Base-by-base conservation (phyloP, 2,888 invertebrate genomes). In the Drosophila pseudotakahashii region DNA sequence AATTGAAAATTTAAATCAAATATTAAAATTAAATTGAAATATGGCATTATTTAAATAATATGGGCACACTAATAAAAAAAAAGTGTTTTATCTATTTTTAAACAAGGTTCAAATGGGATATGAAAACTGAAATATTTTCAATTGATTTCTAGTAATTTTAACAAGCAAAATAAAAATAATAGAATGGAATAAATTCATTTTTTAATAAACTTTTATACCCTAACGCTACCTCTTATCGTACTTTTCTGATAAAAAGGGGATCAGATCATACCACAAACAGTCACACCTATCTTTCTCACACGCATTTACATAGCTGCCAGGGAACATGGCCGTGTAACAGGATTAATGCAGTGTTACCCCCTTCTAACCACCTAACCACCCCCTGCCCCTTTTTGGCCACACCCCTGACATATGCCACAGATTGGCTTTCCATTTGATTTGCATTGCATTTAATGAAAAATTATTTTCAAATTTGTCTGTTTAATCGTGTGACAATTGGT, bases 401-500 rank as follows among this genome's bases (percentile, higher is more conserved):
- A 2, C 34, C 61, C 39, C 61, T 52, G 69, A 60, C 86, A 88
- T 64, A 69, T 88, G 86, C 79, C 71, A 64, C 76, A 51, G 50
- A 63, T 63, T 75, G 71, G 68, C 67, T 81, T 86, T 87, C 81
- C 84, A 76, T 81, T 87, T 87, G 87, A 85, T 89, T 87, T 87
- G 85, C 88, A 81, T 88, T 80, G 85, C 78, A 80, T 86, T 86
- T 86, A 89, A 86, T 89, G 88, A 87, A 80, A 89, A 88, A 86
- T 86, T 87, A 89, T 87, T 84, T 86, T 84, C 87, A 74, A 86
- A 86, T 89, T 84, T 88, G 85, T 87, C 84, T 84, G 88, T 75
- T 86, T 89, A 86, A 86, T 86, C 81, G 89, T 74, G 89, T 89
- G 85, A 89, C 85, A 86, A 86, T 86, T 89, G 88, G 81, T 77